Base-by-base conservation (phyloP, 2,888 invertebrate species). In the Bellardia pandia region DNA sequence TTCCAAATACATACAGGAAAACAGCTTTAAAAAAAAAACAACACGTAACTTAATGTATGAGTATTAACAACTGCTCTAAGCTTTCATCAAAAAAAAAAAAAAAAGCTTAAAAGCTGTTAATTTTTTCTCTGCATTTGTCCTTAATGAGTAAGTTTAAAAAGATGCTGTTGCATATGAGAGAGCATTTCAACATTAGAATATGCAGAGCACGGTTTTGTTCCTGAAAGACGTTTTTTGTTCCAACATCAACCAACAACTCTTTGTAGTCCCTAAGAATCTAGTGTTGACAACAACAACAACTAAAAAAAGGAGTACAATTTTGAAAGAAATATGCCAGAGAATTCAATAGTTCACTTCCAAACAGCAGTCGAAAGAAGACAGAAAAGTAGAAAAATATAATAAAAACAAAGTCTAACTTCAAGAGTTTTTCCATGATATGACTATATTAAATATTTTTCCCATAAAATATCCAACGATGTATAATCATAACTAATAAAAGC, bases 161-260 rank as follows among this genome's bases (percentile, higher is more conserved):
- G 16, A 23, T 62, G 78, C 79, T 72, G 40, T 56, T 81, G 68
- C 86, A 60, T 68, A 66, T 79, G 68, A 37, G 56, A 71, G 86
- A 58, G 60, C 72, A 45, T 69, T 40, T 16, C 51, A 42, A 8
- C 64, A 72, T 56, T 14, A 66, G 58, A 64, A 58, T 80, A 84
- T 37, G 82, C 90, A 92, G 93, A 92, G 93, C 93, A 93, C 93
- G 93, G 93, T 93, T 91, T 91, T 91, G 93, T 93, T 93, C 93
- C 93, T 93, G 92, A 90, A 86, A 85, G 88, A 89, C 88, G 85
- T 80, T 80, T 77, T 60, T 69, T 48, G 23, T 45, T 14, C 33
- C 68, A 66, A 56, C 58, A 85, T 68, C 58, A 69, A 79, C 45
- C 58, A 69, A 79, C 37, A 74, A 45, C 33, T 51, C 74, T 79